Percentiles rank a stretch among this genome's conserved stretches.
phyloP scores from a whole-genome alignment of 2,797 vertebrate species.

The Cryptoprocta ferox region DNA sequence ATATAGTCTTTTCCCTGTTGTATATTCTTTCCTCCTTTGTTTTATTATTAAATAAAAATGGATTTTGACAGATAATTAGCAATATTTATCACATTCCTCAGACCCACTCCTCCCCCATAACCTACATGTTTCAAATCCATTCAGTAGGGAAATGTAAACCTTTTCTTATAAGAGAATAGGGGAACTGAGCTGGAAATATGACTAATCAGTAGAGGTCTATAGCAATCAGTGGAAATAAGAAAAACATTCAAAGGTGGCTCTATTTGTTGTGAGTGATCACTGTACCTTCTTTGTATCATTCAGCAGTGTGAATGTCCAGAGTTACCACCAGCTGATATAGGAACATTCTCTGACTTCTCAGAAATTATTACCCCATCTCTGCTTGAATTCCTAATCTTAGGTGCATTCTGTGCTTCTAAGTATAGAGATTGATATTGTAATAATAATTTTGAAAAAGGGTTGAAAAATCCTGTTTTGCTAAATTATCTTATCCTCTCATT shows the following conservation, averaged over 20 bases:
- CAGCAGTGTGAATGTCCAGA: neutral
- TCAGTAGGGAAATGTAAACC: neutral
- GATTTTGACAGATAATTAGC: neutral
- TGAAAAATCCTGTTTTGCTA: neutral
- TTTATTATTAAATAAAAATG: constrained; percentile 46
- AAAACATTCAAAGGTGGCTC: neutral
- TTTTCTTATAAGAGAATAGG: neutral
- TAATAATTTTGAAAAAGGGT: constrained; percentile 25
- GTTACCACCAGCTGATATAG: fast-evolving
- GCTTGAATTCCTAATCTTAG: neutral
- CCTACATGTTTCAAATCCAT: neutral
- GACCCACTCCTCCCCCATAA: neutral
- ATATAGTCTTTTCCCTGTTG: neutral
- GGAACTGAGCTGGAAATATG: neutral
- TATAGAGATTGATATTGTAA: neutral
- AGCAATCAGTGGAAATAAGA: neutral
- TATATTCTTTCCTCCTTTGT: neutral
- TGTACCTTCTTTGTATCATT: neutral
- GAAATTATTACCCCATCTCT: neutral
- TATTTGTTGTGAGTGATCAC: neutral
- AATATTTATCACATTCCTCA: neutral
- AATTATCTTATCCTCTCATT: neutral
- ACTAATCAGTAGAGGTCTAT: neutral
- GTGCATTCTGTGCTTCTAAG: neutral
- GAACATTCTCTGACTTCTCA: neutral